Base-by-base conservation (phyloP, 2,797 vertebrate genomes). In the Sebastes miniatus region DNA sequence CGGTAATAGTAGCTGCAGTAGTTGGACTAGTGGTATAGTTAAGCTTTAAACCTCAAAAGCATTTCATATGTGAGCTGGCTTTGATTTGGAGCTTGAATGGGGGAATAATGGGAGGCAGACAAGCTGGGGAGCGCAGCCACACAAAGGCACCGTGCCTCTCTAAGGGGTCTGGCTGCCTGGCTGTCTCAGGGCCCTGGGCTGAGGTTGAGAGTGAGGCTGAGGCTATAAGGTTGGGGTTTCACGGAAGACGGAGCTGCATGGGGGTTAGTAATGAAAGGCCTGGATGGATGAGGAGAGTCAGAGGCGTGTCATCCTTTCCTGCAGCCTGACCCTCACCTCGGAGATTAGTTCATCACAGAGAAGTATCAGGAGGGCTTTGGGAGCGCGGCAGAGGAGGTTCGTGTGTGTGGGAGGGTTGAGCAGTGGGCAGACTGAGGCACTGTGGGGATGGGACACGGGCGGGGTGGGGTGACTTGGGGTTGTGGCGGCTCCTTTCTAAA, bases 101-200 rank as follows among this genome's bases (percentile, higher is more conserved):
- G 84, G 85, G 73, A 92, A 93, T 95, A 95, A 95, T 93, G 90
- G 91, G 91, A 94, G 91, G 91, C 94, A 95, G 94, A 94, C 93
- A 80, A 87, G 89, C 85, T 59, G 86, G 83, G 89, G 89, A 90
- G 82, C 9, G 87, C 85, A 91, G 92, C 93, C 92, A 89, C 93
- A 95, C 93, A 95, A 95, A 95, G 92, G 81, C 89, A 77, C 77
- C 65, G 14, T 76, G 90, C 83, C 91, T 80, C 91, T 90, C 84
- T 64, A 24, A 92, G 91, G 93, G 93, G 92, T 90, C 91, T 91
- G 90, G 91, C 88, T 92, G 92, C 85, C 89, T 89, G 86, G 80
- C 84, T 90, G 89, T 86, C 92, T 91, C 91, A 85, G 67, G 84
- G 89, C 89, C 80, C 86, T 72, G 86, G 81, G 81, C 85, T 90